These are phyloP conservation scores for Sinelater perroti DNA, from an alignment of 2,888 invertebrate genomes.

Conservation along the genomic window DNA sequence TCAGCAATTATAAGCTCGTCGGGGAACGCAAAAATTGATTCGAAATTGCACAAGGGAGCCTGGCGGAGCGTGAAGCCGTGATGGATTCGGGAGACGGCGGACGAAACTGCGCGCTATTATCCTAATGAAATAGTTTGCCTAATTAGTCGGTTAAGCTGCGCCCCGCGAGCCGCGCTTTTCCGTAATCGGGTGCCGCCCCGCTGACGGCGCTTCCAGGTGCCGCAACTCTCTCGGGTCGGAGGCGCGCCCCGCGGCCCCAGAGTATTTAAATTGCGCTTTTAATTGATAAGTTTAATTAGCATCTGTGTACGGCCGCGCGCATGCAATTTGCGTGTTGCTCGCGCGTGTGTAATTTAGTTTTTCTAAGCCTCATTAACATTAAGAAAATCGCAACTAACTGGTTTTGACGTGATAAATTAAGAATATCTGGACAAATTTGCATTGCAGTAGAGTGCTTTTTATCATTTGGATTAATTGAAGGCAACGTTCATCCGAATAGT, in stretches of 20 bases:
- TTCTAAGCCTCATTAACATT: too few relatives aligned
- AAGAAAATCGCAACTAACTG: too few relatives aligned
- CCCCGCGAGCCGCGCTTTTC: constrained; percentile 1
- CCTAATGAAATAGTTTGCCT: constrained; percentile 17
- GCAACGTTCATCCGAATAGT: too few relatives aligned
- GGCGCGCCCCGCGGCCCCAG: neutral
- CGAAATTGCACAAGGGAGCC: neutral
- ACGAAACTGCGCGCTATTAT: constrained; percentile 4
- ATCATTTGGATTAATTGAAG: too few relatives aligned
- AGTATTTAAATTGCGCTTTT: neutral
- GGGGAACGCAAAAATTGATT: constrained; percentile 1
- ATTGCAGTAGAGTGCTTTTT: too few relatives aligned
- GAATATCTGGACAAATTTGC: too few relatives aligned
- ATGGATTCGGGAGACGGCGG: neutral
- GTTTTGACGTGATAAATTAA: too few relatives aligned
- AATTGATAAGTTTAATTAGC: too few relatives aligned
- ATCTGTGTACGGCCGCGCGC: too few relatives aligned
- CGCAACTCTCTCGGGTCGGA: neutral
- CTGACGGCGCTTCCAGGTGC: neutral
- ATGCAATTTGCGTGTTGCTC: too few relatives aligned
- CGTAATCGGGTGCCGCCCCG: constrained; percentile 9
- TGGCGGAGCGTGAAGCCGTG: neutral
- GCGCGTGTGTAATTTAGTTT: too few relatives aligned
- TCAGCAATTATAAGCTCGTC: constrained; percentile 11
- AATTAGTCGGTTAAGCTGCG: constrained; percentile 17